Percentiles rank a stretch among this genome's conserved stretches.
Evolutionary conservation across 2,888 invertebrate species (phyloP).

Genomic region (Chymomyza amoena): DNA sequence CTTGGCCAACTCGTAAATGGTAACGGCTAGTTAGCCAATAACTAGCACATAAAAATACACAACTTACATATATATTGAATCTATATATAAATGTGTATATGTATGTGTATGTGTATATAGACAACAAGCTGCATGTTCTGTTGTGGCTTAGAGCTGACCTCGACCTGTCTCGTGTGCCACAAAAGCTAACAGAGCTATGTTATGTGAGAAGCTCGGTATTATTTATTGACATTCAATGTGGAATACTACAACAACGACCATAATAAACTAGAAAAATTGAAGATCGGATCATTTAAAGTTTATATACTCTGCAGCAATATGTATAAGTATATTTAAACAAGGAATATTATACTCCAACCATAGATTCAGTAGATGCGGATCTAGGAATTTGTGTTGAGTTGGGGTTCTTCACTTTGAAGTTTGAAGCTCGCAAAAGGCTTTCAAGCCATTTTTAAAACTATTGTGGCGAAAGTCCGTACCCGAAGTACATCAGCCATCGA

Average conservation of each 20-base stretch:
- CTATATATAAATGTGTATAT: neutral
- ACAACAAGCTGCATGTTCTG: neutral
- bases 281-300: neutral
- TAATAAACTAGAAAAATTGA: neutral
- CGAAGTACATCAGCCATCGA: no score
- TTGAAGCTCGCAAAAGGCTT: no score
- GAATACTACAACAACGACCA: conserved; percentile 14
- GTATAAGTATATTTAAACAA: no score
- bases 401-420: no score
- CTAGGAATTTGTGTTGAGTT: no score
- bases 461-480: no score
- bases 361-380: no score
- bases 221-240: conserved; percentile 74
- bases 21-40: conserved; percentile 21
- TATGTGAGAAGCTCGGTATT: conserved; percentile 63
- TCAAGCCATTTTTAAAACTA: no score
- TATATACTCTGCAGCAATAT: neutral
- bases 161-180: conserved; percentile 73
- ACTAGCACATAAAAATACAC: neutral
- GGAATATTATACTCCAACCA: no score
- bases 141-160: conserved; percentile 51
- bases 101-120: neutral
- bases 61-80: neutral
- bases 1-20: conserved; percentile 33
- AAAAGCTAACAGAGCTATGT: conserved; percentile 7